Evolutionary conservation across 2,888 invertebrate species (phyloP).

Genomic region (Andrena haemorrhoa): DNA sequence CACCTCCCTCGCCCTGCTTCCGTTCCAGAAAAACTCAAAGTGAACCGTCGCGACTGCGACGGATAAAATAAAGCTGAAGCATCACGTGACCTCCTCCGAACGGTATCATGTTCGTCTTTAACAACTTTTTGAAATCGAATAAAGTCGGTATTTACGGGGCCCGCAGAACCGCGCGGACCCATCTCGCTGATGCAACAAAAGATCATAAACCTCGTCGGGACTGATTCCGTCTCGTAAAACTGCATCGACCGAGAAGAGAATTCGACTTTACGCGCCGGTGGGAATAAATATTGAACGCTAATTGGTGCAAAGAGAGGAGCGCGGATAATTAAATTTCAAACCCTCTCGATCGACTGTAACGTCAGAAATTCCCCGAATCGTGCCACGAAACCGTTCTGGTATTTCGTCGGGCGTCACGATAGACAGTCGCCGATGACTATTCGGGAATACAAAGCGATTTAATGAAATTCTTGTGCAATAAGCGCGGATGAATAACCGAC

Average conservation of each 20-base stretch:
- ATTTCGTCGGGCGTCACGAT: conserved; percentile 51
- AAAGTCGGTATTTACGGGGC: conserved; percentile 28
- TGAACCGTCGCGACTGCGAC: conserved; percentile 1
- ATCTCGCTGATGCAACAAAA: conserved; percentile 29
- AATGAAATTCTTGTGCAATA: conserved; percentile 75
- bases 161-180: not conserved
- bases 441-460: conserved; percentile 71
- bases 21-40: not conserved
- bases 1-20: not conserved
- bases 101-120: conserved; percentile 21
- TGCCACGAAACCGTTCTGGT: conserved; percentile 43
- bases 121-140: conserved; percentile 21
- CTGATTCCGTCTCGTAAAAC: conserved; percentile 43
- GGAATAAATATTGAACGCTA: not conserved
- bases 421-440: conserved; percentile 56
- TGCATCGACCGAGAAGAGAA: not conserved
- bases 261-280: not conserved
- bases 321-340: too few species aligned
- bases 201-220: conserved; percentile 20
- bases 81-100: conserved; percentile 17
- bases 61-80: conserved; percentile 15
- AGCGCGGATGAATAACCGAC: conserved; percentile 75
- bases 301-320: not conserved
- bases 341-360: not conserved
- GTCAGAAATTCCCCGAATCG: conserved; percentile 11